These are phyloP conservation scores for Dilophus febrilis DNA, from an alignment of 2,888 invertebrate genomes.

Conservation along the genomic window DNA sequence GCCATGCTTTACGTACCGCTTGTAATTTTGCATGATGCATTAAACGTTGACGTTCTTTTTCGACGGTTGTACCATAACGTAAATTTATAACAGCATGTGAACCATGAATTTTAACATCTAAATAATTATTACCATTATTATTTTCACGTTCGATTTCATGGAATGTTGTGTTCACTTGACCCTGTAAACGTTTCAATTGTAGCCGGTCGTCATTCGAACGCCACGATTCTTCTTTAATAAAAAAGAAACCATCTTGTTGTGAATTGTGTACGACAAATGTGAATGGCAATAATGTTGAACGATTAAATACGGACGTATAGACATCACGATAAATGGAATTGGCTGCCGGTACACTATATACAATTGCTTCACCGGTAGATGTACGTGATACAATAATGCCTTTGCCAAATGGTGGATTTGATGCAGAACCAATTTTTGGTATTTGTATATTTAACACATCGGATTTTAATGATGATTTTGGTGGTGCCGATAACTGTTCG, in stretches of 20 bases:
- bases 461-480: slow-evolving; percentile 61
- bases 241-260: slow-evolving; percentile 83
- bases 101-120: slow-evolving; percentile 83
- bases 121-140: slow-evolving; percentile 52
- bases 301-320: slow-evolving; percentile 81
- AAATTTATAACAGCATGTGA: slow-evolving; percentile 80
- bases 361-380: slow-evolving; percentile 59
- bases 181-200: slow-evolving; percentile 74
- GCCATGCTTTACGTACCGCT: slow-evolving; percentile 85
- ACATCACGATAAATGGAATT: slow-evolving; percentile 84
- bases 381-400: slow-evolving; percentile 73
- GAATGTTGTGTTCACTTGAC: slow-evolving; percentile 81
- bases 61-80: slow-evolving; percentile 84
- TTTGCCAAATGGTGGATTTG: slow-evolving; percentile 75
- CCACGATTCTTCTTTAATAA: slow-evolving; percentile 83
- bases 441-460: slow-evolving; percentile 60
- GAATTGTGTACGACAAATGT: slow-evolving; percentile 76
- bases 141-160: slow-evolving; percentile 61
- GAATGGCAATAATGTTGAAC: slow-evolving; percentile 72
- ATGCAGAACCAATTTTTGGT: slow-evolving; percentile 61
- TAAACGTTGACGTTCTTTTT: slow-evolving; percentile 74
- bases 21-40: slow-evolving; percentile 78
- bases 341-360: slow-evolving; percentile 74
- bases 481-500: slow-evolving; percentile 56
- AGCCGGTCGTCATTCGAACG: slow-evolving; percentile 76